Base-by-base conservation (phyloP, 2,888 invertebrate species). In the Acleris sparsana region DNA sequence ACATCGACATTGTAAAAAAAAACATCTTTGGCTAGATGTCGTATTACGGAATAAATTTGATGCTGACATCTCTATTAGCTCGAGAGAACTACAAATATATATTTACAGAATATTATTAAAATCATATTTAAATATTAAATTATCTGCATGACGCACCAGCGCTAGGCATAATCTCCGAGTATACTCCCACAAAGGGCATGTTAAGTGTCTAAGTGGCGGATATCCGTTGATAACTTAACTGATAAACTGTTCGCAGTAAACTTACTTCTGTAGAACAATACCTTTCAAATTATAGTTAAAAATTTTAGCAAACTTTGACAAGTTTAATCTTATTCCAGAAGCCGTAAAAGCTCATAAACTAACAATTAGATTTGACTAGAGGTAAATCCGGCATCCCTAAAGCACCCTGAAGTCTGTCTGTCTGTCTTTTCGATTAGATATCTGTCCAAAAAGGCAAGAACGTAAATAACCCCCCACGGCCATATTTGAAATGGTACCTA, bases 141-240 rank as follows among this genome's bases (percentile, higher is more conserved):
- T 58, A n/a, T 46, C 52, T 46, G 46, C 22, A 18, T 64, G 48
- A 64, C 53, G 29, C 48, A 39, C 51, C 16, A 43, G 13, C 39
- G 44, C n/a, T 51, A 55, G 22, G 25, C 51, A n/a, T 53, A 53
- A 56, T 61, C 51, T 61, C 33, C n/a, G 29, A 60, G 44, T 44
- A 11, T 22, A 16, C 52, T 53, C 57, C 57, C 56, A 66, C 66
- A 66, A 66, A 66, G 66, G 62, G 66, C 29, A 25, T 22, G 62
- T 57, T 55, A 62, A 66, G 61, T 57, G 66, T 51, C 62, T 61
- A 73, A 75, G 73, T 72, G 69, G 73, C 75, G 80, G 80, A 80
- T 72, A 71, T 80, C 79, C 80, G 74, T 49, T 71, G 79, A 78
- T 78, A 80, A 72, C 72, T 68, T 67, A 60, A 63, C 71, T 71